A percentile compares a stretch with the other conserved stretches of the same genome.
phyloP scores from a whole-genome alignment of 2,888 invertebrate genomes.

The Dryococelus australis region DNA sequence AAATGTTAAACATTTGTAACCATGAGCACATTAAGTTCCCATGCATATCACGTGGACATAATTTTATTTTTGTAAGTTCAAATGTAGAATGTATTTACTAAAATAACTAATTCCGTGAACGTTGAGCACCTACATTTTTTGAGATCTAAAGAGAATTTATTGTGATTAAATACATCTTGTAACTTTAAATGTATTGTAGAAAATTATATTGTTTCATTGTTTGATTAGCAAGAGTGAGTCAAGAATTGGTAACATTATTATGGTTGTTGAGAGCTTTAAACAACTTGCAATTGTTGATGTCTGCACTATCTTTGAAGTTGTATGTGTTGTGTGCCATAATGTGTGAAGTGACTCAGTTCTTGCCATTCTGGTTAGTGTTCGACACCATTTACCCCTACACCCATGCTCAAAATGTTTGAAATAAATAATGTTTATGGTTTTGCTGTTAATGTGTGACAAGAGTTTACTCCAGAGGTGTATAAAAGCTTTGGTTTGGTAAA shows the following conservation, averaged over 20 bases:
- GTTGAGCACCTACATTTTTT: not conserved
- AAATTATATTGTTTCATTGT: not conserved
- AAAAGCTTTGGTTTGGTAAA: constrained; percentile 39
- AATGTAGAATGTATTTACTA: not conserved
- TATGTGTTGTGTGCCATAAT: not conserved
- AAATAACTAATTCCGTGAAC: not conserved
- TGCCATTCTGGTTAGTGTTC: not conserved
- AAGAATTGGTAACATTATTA: not conserved
- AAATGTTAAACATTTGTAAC: not conserved
- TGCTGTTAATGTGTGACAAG: constrained; percentile 12
- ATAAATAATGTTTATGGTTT: not conserved
- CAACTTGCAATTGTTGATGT: constrained; percentile 5
- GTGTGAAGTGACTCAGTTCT: not conserved
- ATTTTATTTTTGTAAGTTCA: constrained; percentile 6
- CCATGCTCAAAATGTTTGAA: not conserved
- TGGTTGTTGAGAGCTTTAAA: not conserved
- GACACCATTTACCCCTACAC: not conserved
- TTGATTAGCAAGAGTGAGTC: not conserved
- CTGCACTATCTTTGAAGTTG: not conserved
- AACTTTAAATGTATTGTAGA: not conserved
- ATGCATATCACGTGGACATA: not conserved
- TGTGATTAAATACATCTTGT: not conserved
- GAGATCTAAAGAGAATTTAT: too few relatives aligned
- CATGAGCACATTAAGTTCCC: not conserved
- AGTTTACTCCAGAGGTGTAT: constrained; percentile 31